Evolutionary conservation across 2,888 invertebrate species (phyloP).

Genomic region (Girardia tigrina): DNA sequence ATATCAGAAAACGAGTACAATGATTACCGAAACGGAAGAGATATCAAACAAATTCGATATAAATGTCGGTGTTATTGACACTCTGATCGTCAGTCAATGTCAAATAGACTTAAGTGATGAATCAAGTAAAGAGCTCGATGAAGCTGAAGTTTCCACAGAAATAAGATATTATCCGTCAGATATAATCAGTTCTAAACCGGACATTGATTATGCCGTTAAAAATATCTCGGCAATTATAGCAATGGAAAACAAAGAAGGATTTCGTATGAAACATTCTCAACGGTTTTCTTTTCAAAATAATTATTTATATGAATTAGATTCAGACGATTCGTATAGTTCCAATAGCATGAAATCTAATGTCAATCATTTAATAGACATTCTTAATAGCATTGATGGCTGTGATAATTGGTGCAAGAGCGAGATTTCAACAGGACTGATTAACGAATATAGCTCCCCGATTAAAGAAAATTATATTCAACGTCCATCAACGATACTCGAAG

Average conservation of each 20-base stretch:
- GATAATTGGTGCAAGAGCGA: too few relatives aligned
- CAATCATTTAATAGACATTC: slow-evolving; percentile 9
- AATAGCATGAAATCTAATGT: background rate
- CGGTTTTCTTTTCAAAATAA: background rate
- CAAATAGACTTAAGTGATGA: too few relatives aligned
- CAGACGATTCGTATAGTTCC: background rate
- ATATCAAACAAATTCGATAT: background rate
- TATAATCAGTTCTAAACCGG: background rate
- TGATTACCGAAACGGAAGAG: background rate
- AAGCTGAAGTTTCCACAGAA: background rate
- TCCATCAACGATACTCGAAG: too few relatives aligned
- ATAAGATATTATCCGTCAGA: background rate
- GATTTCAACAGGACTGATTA: too few relatives aligned
- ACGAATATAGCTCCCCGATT: too few relatives aligned
- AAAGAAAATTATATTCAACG: too few relatives aligned
- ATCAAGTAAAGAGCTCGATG: background rate
- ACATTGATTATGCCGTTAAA: background rate
- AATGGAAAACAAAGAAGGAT: background rate
- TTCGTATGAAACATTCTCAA: background rate
- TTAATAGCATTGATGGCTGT: slow-evolving; percentile 12
- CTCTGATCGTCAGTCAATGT: background rate
- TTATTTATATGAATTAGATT: background rate
- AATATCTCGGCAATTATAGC: background rate
- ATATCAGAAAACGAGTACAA: background rate
- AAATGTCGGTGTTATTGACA: background rate